Base-by-base conservation (phyloP, 2,888 invertebrate genomes). In the Dolomedes plantarius region DNA sequence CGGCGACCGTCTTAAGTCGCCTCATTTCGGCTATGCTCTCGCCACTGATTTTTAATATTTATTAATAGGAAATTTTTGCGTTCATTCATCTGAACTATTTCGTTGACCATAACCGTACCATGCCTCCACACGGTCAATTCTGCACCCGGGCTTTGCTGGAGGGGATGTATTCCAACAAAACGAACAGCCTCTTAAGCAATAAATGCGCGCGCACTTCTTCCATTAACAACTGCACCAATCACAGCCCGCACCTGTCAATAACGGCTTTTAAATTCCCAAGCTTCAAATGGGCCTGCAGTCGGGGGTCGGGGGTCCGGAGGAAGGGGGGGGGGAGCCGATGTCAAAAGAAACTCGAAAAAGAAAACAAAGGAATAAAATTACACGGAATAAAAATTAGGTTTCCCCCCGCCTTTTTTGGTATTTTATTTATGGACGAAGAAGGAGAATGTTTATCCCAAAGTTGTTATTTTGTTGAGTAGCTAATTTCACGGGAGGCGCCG, bases 231-330 rank as follows among this genome's bases (percentile, higher is more conserved):
- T 41, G 67, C 39, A 69, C 83, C 83, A 85, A 85, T 85, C 83
- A 77, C 83, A 56, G 72, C 56, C 46, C 76, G 11, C 32, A 76
- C 67, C 83, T 85, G 83, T 85, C 83, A 85, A 85, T 85, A 85
- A 85, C 83, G 83, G 83, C 83, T 85, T 85, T 85, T 85, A 85
- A 85, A 85, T 85, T 85, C 83, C 77, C 72, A 83, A 83, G 76
- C 76, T 56, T 56, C 56, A 56, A 56, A 56, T 56, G 56, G 56
- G 56, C 1, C 16, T 56, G 9, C 6, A 36, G 46, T 7, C 9
- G 36, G 36, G 36, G 7, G 11, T 5, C 36, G 16, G 13, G 46
- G 16, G 16, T 16, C 23, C 1, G 19, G 56, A 23, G 11, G 23
- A 56, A 1, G 67, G 36, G 71, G 74, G 76, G 65, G 82, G 76